Evolutionary conservation across 2,797 vertebrate genomes (phyloP), one percentile per base, ranked within the genome.

Genomic region (Ptychobarbus kaznakovi): DNA sequence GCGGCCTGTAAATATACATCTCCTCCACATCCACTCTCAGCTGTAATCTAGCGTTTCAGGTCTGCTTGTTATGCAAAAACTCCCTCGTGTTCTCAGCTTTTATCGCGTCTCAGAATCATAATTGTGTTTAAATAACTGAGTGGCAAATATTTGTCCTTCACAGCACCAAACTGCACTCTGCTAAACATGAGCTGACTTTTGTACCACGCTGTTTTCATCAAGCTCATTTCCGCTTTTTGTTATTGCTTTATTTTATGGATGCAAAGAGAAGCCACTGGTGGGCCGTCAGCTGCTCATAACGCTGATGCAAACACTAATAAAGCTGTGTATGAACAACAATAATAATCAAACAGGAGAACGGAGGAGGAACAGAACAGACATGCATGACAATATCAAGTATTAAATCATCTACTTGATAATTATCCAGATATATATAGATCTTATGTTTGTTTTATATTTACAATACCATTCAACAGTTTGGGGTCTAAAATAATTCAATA

Each of bases 71-170:
- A 51, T 10, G 13, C 3, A 8, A 49, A 72, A 72, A 40, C 35
- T 70, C 58, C 61, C 35, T 38, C 69, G 15, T 28, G 51, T 70
- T 58, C 74, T 79, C 22, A 2, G 63, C 16, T 25, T 66, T 49
- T 61, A 85, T 85, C 51, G 1, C 66, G 13, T 46, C 74, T 72
- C 28, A n/a, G 76, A 61, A 79, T 70, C 83, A 85, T 72, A 84
- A 85, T 72, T 73, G 32, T 40, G 38, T 25, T 73, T 49, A 80
- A 80, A 80, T 85, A 38, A 80, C 83, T 20, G 53, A 63, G 22
- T 35, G 25, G 65, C 10, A 73, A 72, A 79, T 70, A 35, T 18
- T 65, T 77, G n/a, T 80, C 16, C 46, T 44, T 35, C 49, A 69
- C 44, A 38, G 74, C 74, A 22, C 10, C 53, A 53, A 38, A 56